phyloP scores from a whole-genome alignment of 2,797 vertebrate genomes.

The Galago senegalensis region DNA sequence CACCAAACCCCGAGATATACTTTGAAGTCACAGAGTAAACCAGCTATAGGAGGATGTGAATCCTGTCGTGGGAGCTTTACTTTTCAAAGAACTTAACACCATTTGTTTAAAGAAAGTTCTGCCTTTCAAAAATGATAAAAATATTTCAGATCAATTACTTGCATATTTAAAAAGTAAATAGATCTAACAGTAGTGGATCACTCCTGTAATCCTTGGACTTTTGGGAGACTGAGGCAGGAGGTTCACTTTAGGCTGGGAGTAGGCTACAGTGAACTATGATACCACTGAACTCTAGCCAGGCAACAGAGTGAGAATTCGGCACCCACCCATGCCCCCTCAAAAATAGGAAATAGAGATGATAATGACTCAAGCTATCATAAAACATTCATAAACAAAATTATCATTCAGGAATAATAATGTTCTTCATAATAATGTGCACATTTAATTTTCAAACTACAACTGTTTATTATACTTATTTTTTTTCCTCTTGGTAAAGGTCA shows the following conservation, averaged over 20 bases:
- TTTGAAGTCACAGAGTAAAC: neutral
- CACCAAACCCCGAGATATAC: neutral
- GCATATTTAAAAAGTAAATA: slow-evolving; percentile 3
- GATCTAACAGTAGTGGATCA: neutral
- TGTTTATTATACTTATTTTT: neutral
- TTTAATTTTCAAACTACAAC: slow-evolving; percentile 33
- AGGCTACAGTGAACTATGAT: neutral
- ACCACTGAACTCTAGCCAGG: neutral
- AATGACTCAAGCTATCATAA: slow-evolving; percentile 6
- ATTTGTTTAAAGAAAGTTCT: neutral
- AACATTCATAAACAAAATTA: slow-evolving; percentile 35
- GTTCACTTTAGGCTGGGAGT: neutral
- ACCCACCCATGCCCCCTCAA: neutral
- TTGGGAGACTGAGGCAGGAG: neutral
- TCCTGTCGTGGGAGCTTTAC: neutral
- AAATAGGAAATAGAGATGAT: neutral
- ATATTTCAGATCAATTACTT: neutral
- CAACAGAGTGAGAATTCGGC: neutral
- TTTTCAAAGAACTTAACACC: neutral
- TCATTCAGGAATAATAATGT: slow-evolving; percentile 30
- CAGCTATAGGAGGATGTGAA: neutral
- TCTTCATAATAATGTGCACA: slow-evolving; percentile 38
- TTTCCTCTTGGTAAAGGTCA: neutral
- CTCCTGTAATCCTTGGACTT: neutral
- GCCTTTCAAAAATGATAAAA: slow-evolving; percentile 28